phyloP scores from a whole-genome alignment of 2,113 vertebrate genomes.

The Mus pahari region DNA sequence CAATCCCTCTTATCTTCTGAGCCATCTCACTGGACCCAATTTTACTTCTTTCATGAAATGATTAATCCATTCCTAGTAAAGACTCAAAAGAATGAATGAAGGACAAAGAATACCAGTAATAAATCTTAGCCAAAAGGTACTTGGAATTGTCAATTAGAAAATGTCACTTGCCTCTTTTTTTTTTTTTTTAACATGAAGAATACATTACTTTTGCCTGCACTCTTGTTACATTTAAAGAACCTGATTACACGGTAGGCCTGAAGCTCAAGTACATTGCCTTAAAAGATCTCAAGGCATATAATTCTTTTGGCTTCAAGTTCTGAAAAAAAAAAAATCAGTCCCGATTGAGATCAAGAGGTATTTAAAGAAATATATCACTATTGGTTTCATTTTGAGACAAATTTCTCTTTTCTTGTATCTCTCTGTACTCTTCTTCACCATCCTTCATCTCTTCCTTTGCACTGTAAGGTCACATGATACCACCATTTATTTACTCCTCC shows the following conservation, averaged over 20 bases:
- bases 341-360: neutral
- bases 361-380: neutral
- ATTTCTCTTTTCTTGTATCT: neutral
- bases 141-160: neutral
- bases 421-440: neutral
- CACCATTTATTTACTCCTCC: too few species aligned
- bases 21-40: neutral
- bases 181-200: neutral
- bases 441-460: too few species aligned
- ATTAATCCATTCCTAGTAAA: neutral
- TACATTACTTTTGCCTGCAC: neutral
- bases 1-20: neutral
- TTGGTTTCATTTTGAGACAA: neutral
- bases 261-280: neutral
- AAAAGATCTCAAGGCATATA: neutral
- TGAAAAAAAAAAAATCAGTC: neutral
- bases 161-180: neutral
- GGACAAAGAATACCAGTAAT: neutral
- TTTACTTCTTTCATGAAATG: neutral
- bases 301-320: neutral
- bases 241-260: neutral
- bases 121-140: neutral
- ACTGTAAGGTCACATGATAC: too few species aligned
- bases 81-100: neutral
- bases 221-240: neutral